A percentile compares a stretch with the other conserved stretches of the same genome.
phyloP scores from a whole-genome alignment of 2,888 invertebrate species.

The Dysmachus trigonus region DNA sequence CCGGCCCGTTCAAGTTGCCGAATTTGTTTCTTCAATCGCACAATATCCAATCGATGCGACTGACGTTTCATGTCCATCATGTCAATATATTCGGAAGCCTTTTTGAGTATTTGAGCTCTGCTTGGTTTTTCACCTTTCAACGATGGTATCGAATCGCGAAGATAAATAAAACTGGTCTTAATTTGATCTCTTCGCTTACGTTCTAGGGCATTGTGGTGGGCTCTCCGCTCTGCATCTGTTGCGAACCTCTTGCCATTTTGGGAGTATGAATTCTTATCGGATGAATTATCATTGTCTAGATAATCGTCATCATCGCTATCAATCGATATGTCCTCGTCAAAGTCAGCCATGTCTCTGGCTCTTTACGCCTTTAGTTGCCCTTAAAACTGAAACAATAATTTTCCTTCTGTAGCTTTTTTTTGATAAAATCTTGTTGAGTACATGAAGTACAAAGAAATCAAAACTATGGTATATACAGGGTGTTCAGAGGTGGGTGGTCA shows the following conservation, averaged over 20 bases:
- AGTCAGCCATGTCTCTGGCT: constrained; percentile 16
- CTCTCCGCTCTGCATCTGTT: constrained; percentile 15
- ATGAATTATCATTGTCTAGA: background rate
- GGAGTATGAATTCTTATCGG: background rate
- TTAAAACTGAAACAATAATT: constrained; percentile 35
- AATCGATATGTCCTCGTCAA: constrained; percentile 18
- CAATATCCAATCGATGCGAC: background rate
- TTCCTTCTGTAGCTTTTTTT: constrained; percentile 7
- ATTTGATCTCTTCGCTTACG: constrained; percentile 22
- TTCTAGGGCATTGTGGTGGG: constrained; percentile 22
- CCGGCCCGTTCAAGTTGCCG: background rate
- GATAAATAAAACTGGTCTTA: background rate
- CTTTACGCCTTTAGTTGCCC: background rate
- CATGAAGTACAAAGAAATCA: constrained; percentile 15
- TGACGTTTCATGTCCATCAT: background rate
- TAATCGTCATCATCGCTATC: constrained; percentile 26
- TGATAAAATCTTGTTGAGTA: background rate
- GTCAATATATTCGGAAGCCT: background rate
- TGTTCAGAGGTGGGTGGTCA: too few species aligned
- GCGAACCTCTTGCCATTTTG: background rate
- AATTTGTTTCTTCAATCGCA: background rate
- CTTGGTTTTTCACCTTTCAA: constrained; percentile 14
- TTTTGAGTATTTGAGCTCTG: background rate
- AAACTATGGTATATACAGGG: background rate
- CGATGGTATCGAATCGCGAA: background rate